phyloP scores from a whole-genome alignment of 2,797 vertebrate species.

The Sciurus carolinensis region DNA sequence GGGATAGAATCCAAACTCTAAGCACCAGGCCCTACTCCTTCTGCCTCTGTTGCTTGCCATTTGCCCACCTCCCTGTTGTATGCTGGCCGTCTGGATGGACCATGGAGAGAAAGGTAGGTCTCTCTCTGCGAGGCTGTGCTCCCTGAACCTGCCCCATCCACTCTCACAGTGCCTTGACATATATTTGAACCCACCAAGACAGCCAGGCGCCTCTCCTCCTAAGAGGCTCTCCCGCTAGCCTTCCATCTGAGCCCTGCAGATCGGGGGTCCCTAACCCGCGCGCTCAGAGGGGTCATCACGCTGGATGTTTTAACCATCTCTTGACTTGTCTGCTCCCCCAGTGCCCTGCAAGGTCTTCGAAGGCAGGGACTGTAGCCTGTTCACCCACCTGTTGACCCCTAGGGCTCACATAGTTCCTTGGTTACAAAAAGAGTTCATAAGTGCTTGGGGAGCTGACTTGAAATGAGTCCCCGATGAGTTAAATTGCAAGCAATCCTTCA shows the following conservation, averaged over 20 bases:
- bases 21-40: not conserved
- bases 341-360: not conserved
- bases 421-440: not conserved
- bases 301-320: not conserved
- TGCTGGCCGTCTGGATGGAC: not conserved
- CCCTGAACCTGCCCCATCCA: not conserved
- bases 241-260: not conserved
- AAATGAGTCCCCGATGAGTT: not conserved
- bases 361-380: not conserved
- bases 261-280: too few species aligned
- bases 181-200: not conserved
- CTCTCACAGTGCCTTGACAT: not conserved
- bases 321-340: not conserved
- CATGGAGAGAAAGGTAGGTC: not conserved
- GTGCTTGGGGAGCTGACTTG: not conserved
- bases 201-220: not conserved
- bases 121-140: too few species aligned
- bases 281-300: not conserved
- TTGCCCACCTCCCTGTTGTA: fast-evolving
- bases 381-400: not conserved
- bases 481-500: not conserved
- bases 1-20: not conserved
- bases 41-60: not conserved
- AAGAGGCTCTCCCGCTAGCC: not conserved
- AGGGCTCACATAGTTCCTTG: not conserved